Evolutionary conservation across 1,140 invertebrate species (phyloP).

Genomic region (Anadara kagoshimensis): DNA sequence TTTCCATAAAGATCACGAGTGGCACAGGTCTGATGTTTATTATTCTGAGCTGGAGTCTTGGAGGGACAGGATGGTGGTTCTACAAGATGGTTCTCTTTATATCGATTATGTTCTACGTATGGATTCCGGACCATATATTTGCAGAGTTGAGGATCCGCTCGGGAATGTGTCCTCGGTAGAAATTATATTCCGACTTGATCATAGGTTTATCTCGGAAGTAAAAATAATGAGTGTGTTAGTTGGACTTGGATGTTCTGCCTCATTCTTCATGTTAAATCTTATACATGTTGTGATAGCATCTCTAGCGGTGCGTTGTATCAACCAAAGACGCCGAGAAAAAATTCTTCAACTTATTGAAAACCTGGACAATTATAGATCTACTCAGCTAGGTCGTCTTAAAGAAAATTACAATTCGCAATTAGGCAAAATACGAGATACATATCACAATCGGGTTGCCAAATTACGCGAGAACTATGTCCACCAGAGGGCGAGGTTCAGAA

Average conservation of each 20-base stretch:
- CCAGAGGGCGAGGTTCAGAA: conserved; percentile 83
- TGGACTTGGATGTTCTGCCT: conserved; percentile 84
- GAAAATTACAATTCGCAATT: conserved; percentile 82
- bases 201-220: conserved; percentile 80
- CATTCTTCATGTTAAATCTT: conserved; percentile 79
- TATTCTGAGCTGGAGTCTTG: conserved; percentile 36
- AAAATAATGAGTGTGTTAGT: conserved; percentile 89
- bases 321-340: conserved; percentile 56
- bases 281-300: conserved; percentile 55
- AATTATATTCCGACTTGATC: conserved; percentile 56
- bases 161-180: conserved; percentile 80
- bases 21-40: conserved; percentile 51
- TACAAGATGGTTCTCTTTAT: conserved; percentile 82
- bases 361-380: conserved; percentile 62
- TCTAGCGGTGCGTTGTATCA: conserved; percentile 54
- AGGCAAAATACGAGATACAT: conserved; percentile 69
- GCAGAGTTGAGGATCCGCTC: conserved; percentile 87
- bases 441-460: conserved; percentile 84
- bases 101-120: conserved; percentile 81
- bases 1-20: conserved; percentile 48
- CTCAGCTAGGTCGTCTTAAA: conserved; percentile 56
- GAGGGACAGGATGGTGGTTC: conserved; percentile 67
- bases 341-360: conserved; percentile 66
- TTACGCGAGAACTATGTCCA: conserved; percentile 92
- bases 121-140: conserved; percentile 91